phyloP scores from a whole-genome alignment of 1,140 invertebrate species.

The Heliconius hermathena region DNA sequence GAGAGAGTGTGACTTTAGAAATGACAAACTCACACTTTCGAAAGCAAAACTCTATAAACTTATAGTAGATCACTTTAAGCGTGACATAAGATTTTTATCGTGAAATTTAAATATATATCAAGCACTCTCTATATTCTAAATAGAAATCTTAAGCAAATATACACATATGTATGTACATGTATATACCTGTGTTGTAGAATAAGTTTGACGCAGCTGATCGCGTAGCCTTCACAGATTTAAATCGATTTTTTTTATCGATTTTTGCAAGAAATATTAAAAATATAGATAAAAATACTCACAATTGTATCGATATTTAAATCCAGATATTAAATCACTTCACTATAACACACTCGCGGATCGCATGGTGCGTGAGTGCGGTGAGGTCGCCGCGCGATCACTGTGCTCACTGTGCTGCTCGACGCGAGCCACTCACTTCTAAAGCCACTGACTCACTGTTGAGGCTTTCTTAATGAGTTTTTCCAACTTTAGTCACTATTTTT shows the following conservation, averaged over 20 bases:
- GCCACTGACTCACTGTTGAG: conserved; percentile 47
- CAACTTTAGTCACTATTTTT: conserved; percentile 6
- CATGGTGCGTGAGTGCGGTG: conserved; percentile 64
- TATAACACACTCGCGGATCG: conserved; percentile 64
- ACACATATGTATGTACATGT: neutral
- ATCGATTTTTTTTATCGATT: neutral
- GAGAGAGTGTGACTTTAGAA: conserved; percentile 31
- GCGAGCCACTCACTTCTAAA: conserved; percentile 48
- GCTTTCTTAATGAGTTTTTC: conserved; percentile 35
- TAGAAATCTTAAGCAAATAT: neutral
- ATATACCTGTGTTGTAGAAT: neutral
- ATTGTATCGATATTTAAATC: conserved; percentile 39
- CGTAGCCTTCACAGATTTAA: conserved; percentile 47
- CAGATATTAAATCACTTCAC: conserved; percentile 69
- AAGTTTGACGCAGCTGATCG: conserved; percentile 68
- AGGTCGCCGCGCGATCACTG: conserved; percentile 70
- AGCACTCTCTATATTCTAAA: neutral
- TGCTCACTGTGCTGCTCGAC: neutral
- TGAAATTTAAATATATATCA: neutral
- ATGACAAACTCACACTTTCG: conserved; percentile 62
- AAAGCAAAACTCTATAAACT: conserved; percentile 60
- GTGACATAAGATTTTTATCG: neutral
- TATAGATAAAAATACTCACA: conserved; percentile 22
- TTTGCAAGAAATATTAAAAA: neutral
- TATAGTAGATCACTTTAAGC: neutral